Evolutionary conservation across 2,888 invertebrate genomes (phyloP), one percentile per base, ranked within the genome.

Genomic region (Trisateles emortualis): DNA sequence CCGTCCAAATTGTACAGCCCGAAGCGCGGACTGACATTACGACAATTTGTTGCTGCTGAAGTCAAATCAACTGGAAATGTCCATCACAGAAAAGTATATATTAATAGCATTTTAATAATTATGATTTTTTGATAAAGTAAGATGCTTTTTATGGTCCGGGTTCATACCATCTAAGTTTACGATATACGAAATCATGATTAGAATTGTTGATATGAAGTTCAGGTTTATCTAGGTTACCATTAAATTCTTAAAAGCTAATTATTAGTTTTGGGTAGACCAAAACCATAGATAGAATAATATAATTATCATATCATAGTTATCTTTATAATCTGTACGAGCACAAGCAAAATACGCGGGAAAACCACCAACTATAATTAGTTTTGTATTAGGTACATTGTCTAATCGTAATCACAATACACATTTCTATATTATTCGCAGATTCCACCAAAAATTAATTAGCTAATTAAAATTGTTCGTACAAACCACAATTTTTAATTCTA

Each of bases 1-100:
- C 55, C 66, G 61, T 62, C 41, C 64, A 68, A 70, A 66, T 63
- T 70, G 59, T 64, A 70, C 69, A 57, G 67, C 68, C 72, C 53
- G 43, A 59, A 51, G 54, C 58, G 38, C 49, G 53, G 54, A 46
- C 60, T 63, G 59, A 32, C 58, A 57, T 17, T 58, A 68, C 59
- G 63, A 54, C 68, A 73, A 69, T 72, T 64, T 69, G 47, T 33
- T 49, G 40, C 35, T 51, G 17, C 56, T 48, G 40, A 55, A 43
- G 10, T 32, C 14, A 42, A 56, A 11, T 13, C n/a, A 30, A 36
- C 36, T 54, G 35, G 35, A 51, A 58, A 39, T 45, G 16, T 39
- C 41, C 41, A 49, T 36, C 35, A 3, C 6, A 35, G 9, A 0
- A n/a, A 11, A 32, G 32, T 0, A n/a, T 5, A 9, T 9, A 10